Percentiles rank a stretch among this genome's conserved stretches.
Conservation (phyloP, 2,797 vertebrate genomes). For the Melanotaenia nigrans region DNA sequence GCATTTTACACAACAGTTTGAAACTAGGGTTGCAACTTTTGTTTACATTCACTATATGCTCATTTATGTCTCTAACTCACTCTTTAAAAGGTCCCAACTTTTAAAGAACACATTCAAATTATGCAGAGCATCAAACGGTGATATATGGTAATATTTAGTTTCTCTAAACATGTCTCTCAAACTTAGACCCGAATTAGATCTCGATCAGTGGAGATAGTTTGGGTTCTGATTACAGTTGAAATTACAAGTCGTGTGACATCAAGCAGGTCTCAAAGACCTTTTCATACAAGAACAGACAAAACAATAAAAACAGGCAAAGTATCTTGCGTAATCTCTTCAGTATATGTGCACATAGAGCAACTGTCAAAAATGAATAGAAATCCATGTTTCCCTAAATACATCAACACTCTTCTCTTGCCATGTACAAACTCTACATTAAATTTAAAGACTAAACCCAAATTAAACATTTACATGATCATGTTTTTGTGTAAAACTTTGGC, state of each 20-base stretch:
- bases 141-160: neutral
- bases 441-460: neutral
- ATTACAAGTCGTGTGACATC: neutral
- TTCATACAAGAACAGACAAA: neutral
- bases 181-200: slow-evolving; percentile 4
- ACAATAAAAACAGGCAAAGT: neutral
- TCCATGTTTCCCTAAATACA: neutral
- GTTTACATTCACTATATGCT: slow-evolving; percentile 3
- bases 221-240: neutral
- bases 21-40: neutral
- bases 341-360: neutral
- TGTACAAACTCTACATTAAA: neutral
- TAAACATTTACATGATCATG: neutral
- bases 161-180: slow-evolving; percentile 1
- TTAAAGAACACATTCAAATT: neutral
- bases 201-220: slow-evolving; percentile 1
- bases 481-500: neutral
- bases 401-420: neutral
- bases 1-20: slow-evolving; percentile 1
- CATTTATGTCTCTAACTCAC: neutral
- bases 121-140: neutral
- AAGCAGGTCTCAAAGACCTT: neutral
- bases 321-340: neutral
- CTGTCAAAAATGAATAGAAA: neutral
- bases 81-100: neutral